Percentiles rank a stretch among this genome's conserved stretches.
phyloP scores from a whole-genome alignment of 2,113 vertebrate species.

The Pelvicachromis taeniatus region DNA sequence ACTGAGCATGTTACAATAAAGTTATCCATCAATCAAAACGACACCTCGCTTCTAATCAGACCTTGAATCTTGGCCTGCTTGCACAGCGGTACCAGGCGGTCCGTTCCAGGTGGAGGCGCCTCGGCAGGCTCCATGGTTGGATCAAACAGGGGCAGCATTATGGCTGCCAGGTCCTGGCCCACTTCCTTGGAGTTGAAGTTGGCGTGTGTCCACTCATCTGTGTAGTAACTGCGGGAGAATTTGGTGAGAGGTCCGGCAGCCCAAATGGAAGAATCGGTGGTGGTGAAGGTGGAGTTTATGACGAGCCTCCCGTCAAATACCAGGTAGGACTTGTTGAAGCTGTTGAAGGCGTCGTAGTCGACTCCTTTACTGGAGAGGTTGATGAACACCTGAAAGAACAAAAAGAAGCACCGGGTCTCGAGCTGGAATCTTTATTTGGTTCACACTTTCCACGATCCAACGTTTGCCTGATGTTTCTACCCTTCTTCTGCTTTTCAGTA shows the following conservation, averaged over 20 bases:
- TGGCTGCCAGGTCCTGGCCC: conserved; percentile 81
- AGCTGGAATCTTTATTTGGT: neutral
- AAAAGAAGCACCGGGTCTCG: neutral
- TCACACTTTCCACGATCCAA: neutral
- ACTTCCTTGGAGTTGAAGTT: conserved; percentile 86
- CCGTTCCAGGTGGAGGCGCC: conserved; percentile 32
- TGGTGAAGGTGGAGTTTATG: conserved; percentile 78
- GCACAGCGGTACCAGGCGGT: conserved; percentile 78
- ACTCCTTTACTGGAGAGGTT: conserved; percentile 79
- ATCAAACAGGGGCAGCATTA: conserved; percentile 80
- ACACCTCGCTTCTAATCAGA: conserved; percentile 30
- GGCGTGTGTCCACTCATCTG: conserved; percentile 78
- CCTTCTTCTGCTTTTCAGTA: neutral
- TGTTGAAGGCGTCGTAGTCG: conserved; percentile 80
- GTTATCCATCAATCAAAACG: neutral
- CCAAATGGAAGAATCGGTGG: conserved; percentile 78
- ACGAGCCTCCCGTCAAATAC: conserved; percentile 85
- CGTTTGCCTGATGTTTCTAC: neutral
- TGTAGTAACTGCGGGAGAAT: conserved; percentile 79
- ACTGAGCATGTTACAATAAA: neutral
- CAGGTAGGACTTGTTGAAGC: conserved; percentile 80
- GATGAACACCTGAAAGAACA: conserved; percentile 78
- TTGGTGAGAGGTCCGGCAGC: conserved; percentile 90
- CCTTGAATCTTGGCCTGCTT: conserved; percentile 82
- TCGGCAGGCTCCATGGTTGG: conserved; percentile 63